Evolutionary conservation across 2,888 invertebrate genomes (phyloP), one percentile per base, ranked within the genome.

Genomic region (Drosophila parthenogenetica): DNA sequence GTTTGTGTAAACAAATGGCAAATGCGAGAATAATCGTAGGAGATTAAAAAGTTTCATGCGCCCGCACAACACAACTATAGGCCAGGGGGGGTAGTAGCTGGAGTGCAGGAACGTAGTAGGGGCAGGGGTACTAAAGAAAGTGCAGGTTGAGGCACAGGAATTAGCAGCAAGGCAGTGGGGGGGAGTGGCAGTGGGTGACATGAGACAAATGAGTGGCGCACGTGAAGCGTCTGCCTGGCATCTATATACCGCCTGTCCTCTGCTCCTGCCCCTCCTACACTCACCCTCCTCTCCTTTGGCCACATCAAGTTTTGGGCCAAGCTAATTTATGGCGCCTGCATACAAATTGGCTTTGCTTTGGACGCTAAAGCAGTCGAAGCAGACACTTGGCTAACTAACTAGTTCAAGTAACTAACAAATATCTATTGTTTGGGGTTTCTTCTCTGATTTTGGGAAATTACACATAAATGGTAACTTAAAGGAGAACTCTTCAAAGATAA

Each of bases 11-110:
- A 88, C 90, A 90, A 89, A 87, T 85, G 87, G 90, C 88, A 90
- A 90, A 91, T 90, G 91, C 90, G 90, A 90, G 89, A 90, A 91
- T 90, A 91, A 90, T 90, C 91, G 90, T 79, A 77, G 73, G 71
- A 90, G 91, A 90, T 91, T 90, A 91, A 88, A 85, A 90, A 91
- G 82, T 91, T 90, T 89, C 77, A 75, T 78, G 74, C 58, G 74
- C 74, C 82, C 82, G 74, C 72, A 75, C 67, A 65, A 57, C 48
- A 49, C 50, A 40, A 19, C 25, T 13, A 40, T 7, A 5, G 25
- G 25, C 16, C 19, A n/a, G 35, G 29, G 22, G 14, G 13, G 13
- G 35, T 10, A 35, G 13, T 29, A 8, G 29, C 19, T 19, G 5
- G 5, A 29, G 29, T 8, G 29, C 5, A 10, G 10, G 29, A 5